These are phyloP conservation scores for Spodoptera littoralis DNA, from an alignment of 2,888 invertebrate genomes.

Conservation along the genomic window DNA sequence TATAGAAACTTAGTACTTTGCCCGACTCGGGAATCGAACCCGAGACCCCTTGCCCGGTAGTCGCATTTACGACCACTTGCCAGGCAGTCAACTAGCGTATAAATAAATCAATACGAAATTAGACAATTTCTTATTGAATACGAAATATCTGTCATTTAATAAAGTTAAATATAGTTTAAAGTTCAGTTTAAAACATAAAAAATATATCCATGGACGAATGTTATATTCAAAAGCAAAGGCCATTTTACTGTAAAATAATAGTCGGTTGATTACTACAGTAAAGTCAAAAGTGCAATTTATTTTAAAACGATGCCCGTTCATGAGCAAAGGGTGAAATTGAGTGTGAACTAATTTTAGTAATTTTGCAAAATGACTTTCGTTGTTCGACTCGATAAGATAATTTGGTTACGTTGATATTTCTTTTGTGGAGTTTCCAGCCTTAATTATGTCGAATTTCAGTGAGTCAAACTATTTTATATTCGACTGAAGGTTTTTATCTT, in stretches of 20 bases:
- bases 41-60: no score
- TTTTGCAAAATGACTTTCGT: conserved; percentile 54
- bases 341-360: conserved; percentile 59
- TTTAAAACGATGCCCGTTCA: conserved; percentile 47
- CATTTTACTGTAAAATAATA: conserved; percentile 37
- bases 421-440: neutral
- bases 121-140: no score
- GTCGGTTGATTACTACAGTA: conserved; percentile 25
- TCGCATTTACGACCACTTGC: no score
- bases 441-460: neutral
- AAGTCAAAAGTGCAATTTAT: conserved; percentile 55
- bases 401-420: conserved; percentile 26
- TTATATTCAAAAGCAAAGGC: conserved; percentile 14
- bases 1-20: no score
- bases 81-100: no score
- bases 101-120: no score
- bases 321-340: conserved; percentile 56
- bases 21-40: no score
- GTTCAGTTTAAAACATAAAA: neutral
- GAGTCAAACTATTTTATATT: no score
- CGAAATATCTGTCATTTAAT: no score
- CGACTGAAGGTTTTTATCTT: no score
- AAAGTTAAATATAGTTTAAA: no score
- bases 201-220: conserved; percentile 4
- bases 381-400: conserved; percentile 46